Conservation (phyloP, 2,888 invertebrate species). For the Stratiomys singularior region DNA sequence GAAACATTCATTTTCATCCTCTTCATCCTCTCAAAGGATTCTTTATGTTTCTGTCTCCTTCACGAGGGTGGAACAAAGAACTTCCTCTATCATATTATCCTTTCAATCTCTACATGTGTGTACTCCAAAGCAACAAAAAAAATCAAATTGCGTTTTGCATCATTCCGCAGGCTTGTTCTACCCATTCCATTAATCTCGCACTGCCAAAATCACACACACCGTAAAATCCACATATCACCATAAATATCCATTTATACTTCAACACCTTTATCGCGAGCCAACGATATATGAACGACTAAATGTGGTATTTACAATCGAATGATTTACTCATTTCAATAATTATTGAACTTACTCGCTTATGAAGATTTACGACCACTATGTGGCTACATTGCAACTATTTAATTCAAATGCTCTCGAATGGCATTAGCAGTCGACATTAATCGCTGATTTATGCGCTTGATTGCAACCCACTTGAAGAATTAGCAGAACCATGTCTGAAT, state of each 20-base stretch:
- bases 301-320: slow-evolving; percentile 35
- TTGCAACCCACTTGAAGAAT: slow-evolving; percentile 25
- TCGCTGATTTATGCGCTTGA: slow-evolving; percentile 48
- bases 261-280: slow-evolving; percentile 28
- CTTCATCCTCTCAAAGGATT: too few species aligned
- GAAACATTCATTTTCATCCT: too few species aligned
- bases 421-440: slow-evolving; percentile 47
- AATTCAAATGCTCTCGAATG: slow-evolving; percentile 12
- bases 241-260: slow-evolving; percentile 1
- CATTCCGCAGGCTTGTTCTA: too few species aligned
- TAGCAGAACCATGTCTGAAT: not conserved
- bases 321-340: slow-evolving; percentile 46
- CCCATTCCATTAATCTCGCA: too few species aligned
- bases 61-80: too few species aligned
- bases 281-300: not conserved
- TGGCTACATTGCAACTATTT: slow-evolving; percentile 28
- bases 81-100: too few species aligned
- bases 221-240: not conserved
- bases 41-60: too few species aligned
- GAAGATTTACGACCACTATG: slow-evolving; percentile 48
- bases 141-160: too few species aligned
- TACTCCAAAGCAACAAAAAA: too few species aligned
- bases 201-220: too few species aligned
- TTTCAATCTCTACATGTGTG: too few species aligned
- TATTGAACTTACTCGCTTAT: slow-evolving; percentile 51